A percentile compares a stretch with the other conserved stretches of the same genome.
Conservation (phyloP, 1,140 invertebrate genomes). For the Ganaspis sp. region DNA sequence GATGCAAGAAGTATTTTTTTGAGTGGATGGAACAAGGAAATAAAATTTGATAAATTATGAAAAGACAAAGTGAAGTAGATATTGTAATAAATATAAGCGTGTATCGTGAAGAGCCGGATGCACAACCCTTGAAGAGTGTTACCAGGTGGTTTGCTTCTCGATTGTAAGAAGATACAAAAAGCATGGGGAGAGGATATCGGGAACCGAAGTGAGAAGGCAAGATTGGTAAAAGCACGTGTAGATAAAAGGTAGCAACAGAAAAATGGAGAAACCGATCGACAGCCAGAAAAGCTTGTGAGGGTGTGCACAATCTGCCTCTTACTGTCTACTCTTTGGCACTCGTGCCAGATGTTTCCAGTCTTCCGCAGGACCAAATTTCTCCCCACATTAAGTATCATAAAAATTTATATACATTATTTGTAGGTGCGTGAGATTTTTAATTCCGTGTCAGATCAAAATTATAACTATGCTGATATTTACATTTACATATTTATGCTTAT, state of each 20-base stretch:
- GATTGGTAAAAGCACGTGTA: not conserved
- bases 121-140: conserved; percentile 8
- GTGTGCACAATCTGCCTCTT: conserved; percentile 13
- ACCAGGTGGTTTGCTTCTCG: not conserved
- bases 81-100: not conserved
- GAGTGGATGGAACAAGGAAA: no score
- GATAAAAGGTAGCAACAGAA: not conserved
- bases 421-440: no score
- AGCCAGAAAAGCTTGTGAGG: conserved; percentile 12
- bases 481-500: no score
- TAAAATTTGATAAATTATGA: no score
- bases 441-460: no score
- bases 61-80: no score
- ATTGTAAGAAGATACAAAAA: conserved; percentile 1
- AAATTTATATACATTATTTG: no score
- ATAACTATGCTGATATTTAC: no score
- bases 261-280: not conserved
- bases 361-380: not conserved
- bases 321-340: conserved; percentile 18
- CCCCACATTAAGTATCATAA: not conserved
- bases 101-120: not conserved
- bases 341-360: conserved; percentile 11
- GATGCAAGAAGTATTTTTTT: no score
- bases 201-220: conserved; percentile 1
- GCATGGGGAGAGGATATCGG: not conserved